phyloP scores from a whole-genome alignment of 1,140 invertebrate genomes.

The Drosophila azteca region DNA sequence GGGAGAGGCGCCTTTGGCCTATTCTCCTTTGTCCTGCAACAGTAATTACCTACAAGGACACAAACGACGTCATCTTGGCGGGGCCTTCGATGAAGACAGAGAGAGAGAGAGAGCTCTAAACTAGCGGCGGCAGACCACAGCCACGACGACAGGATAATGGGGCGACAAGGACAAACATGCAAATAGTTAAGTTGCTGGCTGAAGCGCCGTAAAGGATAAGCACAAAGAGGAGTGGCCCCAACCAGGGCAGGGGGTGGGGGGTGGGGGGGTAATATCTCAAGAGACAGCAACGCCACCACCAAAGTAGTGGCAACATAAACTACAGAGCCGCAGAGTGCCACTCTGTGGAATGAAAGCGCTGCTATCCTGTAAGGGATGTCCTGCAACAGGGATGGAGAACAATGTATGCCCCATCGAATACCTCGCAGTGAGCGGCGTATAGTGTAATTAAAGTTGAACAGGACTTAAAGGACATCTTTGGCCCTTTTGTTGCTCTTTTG shows the following conservation, averaged over 20 bases:
- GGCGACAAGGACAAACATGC: slow-evolving; percentile 56
- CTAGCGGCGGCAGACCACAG: too few species aligned
- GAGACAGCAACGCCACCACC: slow-evolving; percentile 45
- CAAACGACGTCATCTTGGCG: slow-evolving; percentile 57
- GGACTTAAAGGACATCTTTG: slow-evolving; percentile 72
- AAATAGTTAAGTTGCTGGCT: slow-evolving; percentile 75
- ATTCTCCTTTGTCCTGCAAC: slow-evolving; percentile 45
- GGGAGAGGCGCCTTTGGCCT: slow-evolving; percentile 11
- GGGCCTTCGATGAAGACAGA: background rate
- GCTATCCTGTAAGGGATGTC: slow-evolving; percentile 17
- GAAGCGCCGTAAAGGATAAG: slow-evolving; percentile 74
- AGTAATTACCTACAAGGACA: slow-evolving; percentile 56
- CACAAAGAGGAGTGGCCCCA: slow-evolving; percentile 68
- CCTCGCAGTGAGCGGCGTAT: slow-evolving; percentile 16
- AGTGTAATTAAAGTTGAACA: slow-evolving; percentile 75
- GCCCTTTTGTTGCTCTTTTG: slow-evolving; percentile 48
- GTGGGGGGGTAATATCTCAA: slow-evolving; percentile 62
- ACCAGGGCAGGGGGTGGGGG: background rate
- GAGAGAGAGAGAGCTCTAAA: too few species aligned
- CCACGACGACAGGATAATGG: background rate
- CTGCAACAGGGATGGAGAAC: background rate
- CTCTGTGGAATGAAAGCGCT: too few species aligned
- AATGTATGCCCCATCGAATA: background rate
- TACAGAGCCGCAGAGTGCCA: too few species aligned
- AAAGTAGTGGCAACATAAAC: too few species aligned